Evolutionary conservation across 2,113 vertebrate genomes (phyloP).

Genomic region (Chinchilla lanigera): DNA sequence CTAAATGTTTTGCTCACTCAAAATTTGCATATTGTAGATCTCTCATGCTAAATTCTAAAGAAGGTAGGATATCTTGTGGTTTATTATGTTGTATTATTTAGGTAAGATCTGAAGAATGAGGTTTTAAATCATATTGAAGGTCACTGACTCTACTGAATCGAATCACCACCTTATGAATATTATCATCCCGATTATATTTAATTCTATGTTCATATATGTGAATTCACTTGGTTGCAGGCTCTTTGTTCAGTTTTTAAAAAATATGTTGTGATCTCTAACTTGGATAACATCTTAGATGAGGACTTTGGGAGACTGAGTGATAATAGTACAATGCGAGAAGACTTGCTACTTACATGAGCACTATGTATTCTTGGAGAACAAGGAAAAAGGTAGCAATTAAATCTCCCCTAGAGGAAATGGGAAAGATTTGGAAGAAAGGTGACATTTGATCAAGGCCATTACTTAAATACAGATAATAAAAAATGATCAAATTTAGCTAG

Average conservation of each 20-base stretch:
- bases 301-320: background rate
- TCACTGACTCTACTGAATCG: background rate
- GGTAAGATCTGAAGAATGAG: background rate
- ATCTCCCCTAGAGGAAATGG: background rate
- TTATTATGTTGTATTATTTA: background rate
- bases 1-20: background rate
- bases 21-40: background rate
- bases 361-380: background rate
- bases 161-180: background rate
- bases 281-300: background rate
- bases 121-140: background rate
- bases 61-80: background rate
- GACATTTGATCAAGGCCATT: background rate
- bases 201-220: background rate
- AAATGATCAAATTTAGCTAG: background rate
- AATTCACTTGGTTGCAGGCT: background rate
- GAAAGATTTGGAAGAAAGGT: background rate
- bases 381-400: background rate
- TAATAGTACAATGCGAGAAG: background rate
- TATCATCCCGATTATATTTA: background rate
- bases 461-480: background rate
- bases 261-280: background rate
- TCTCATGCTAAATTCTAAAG: constrained; percentile 9
- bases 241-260: constrained; percentile 12
- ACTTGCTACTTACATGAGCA: background rate